phyloP scores from a whole-genome alignment of 2,113 vertebrate genomes.

The Rhynchopsitta pachyrhyncha region DNA sequence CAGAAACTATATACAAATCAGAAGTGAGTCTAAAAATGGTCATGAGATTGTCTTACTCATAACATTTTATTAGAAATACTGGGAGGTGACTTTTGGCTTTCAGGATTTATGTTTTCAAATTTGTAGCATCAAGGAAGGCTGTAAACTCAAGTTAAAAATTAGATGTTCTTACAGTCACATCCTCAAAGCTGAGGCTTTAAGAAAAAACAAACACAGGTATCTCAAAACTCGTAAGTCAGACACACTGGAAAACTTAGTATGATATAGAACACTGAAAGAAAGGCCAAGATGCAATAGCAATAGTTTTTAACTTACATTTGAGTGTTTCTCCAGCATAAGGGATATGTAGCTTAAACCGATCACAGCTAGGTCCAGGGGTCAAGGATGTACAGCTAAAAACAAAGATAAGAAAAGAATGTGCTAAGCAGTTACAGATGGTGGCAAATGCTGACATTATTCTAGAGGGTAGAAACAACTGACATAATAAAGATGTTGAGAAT shows the following conservation, averaged over 20 bases:
- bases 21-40: not conserved
- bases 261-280: not conserved
- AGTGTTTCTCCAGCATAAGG: conserved; percentile 98
- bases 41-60: not conserved
- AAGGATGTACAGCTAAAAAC: conserved; percentile 88
- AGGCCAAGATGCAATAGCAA: not conserved
- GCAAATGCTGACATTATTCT: not conserved
- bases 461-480: not conserved
- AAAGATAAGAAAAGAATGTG: not conserved
- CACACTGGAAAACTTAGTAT: not conserved
- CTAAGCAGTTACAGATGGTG: not conserved
- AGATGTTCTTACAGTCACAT: not conserved
- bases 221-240: not conserved
- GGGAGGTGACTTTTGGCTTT: not conserved
- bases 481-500: not conserved
- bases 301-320: conserved; percentile 87
- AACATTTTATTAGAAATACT: not conserved
- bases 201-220: not conserved
- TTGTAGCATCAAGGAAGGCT: not conserved
- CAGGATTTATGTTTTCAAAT: not conserved
- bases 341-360: conserved; percentile 97
- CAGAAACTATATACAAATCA: not conserved
- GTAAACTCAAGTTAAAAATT: not conserved
- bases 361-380: conserved; percentile 93
- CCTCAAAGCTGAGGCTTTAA: not conserved